Evolutionary conservation across 64 coral and sea anemone genomes (phyloP), one percentile per base, ranked within the genome.

Genomic region (Pachyseris speciosa): DNA sequence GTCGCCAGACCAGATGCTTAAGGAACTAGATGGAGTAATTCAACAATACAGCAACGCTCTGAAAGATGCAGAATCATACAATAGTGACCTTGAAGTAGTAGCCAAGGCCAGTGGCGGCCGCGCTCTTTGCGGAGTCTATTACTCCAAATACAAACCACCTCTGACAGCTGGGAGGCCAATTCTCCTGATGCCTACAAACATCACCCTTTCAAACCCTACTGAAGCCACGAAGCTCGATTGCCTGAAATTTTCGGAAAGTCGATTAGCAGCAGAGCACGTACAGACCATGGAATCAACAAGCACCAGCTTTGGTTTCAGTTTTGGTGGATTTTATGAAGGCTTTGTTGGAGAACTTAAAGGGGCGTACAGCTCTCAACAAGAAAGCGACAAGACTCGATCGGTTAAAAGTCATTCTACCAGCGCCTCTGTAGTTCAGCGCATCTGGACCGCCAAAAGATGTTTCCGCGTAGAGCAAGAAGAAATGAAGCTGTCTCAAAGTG

Each of bases 21-120:
- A 77, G 29, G 19, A 78, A 33, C 24, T 89, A 43, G 87, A 89
- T 77, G 11, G 19, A 5, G 78, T 89, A 27, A 66, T 76, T 22
- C 1, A 47, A 4, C 7, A 76, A 9, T 75, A 13, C 19, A 64
- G 37, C 36, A 44, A 9, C 7, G 87, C 29, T 1, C 9, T 89
- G 9, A 72, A 89, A 47, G 19, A 37, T 27, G 57, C 38, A 31
- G 71, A 75, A 15, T 27, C 22, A 9, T 77, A 89, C 25, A 63
- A 78, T 1, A 65, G 22, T 26, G 36, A 10, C 11, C 3, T 44
- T 32, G 87, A 89, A 17, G 25, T 78, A 4, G 47, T 89, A 13
- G 25, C 34, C 10, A 89, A 89, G 15, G 87, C 87, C 29, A 89
- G 87, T 3, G 87, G 72, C 2, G 72, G 87, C 6, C 32, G 52